A percentile compares a stretch with the other conserved stretches of the same genome.
These are phyloP conservation scores for Oenanthe melanoleuca DNA, from an alignment of 2,113 vertebrate genomes.

Conservation along the genomic window DNA sequence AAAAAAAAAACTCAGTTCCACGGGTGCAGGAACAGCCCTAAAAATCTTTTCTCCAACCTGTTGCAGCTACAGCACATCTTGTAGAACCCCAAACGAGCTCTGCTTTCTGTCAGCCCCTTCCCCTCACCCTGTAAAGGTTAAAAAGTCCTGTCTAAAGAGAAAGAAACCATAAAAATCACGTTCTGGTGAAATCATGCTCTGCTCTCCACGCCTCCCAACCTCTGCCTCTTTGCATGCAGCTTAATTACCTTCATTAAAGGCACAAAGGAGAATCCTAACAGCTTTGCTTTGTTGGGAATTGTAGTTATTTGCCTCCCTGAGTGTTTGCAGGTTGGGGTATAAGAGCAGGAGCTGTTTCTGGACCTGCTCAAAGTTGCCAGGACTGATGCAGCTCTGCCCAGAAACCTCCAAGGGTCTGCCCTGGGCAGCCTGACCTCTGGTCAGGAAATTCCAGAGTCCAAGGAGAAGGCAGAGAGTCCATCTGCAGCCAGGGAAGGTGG, in stretches of 20 bases:
- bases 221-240: slow-evolving; percentile 5
- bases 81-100: neutral
- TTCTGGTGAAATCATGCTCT: slow-evolving; percentile 16
- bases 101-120: neutral
- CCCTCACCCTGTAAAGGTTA: neutral
- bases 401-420: neutral
- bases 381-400: neutral
- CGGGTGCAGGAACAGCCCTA: neutral
- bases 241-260: slow-evolving; percentile 62
- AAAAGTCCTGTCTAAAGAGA: slow-evolving; percentile 24
- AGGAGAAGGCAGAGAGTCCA: neutral
- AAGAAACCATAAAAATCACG: neutral
- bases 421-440: neutral
- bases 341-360: neutral
- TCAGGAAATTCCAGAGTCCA: neutral
- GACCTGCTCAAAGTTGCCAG: neutral
- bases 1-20: neutral
- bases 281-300: slow-evolving; percentile 14
- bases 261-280: slow-evolving; percentile 38
- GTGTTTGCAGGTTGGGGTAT: neutral
- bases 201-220: slow-evolving; percentile 14
- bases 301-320: neutral
- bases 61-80: neutral
- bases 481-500: neutral
- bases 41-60: neutral